Evolutionary conservation across 2,113 vertebrate species (phyloP).

Genomic region (Spea multiplicata): DNA sequence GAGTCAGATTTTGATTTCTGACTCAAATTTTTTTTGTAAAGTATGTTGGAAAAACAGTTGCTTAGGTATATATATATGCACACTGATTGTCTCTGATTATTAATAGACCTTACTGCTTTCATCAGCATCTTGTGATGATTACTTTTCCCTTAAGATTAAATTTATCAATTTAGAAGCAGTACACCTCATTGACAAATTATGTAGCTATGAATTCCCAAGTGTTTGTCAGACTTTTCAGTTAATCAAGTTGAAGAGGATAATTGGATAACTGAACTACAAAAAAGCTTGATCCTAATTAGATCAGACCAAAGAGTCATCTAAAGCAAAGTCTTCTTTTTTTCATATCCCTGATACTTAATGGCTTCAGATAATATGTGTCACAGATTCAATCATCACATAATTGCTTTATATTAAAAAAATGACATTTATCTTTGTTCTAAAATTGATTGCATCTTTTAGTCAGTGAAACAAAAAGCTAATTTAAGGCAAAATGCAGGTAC

Average conservation of each 20-base stretch:
- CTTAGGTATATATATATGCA: conserved; percentile 13
- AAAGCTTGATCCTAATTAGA: conserved; percentile 45
- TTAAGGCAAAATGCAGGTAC: not conserved
- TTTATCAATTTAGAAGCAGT: conserved; percentile 51
- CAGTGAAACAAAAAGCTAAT: conserved; percentile 6
- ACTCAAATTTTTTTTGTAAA: no score
- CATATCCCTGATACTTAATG: not conserved
- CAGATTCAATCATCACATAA: conserved; percentile 19
- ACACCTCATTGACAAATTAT: conserved; percentile 50
- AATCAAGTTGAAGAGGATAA: conserved; percentile 51
- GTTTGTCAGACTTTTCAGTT: conserved; percentile 43
- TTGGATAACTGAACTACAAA: conserved; percentile 47
- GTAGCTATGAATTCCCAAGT: conserved; percentile 42
- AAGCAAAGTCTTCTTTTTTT: conserved; percentile 38
- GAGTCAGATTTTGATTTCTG: no score
- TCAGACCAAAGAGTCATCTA: conserved; percentile 16
- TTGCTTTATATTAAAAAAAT: conserved; percentile 5
- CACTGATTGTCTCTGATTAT: conserved; percentile 47
- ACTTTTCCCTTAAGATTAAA: conserved; percentile 46
- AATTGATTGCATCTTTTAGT: conserved; percentile 5
- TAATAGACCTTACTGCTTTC: conserved; percentile 33
- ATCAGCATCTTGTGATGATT: conserved; percentile 47
- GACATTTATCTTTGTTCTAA: not conserved
- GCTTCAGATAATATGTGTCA: not conserved
- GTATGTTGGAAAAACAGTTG: conserved; percentile 28